phyloP scores from a whole-genome alignment of 2,888 invertebrate species.

The Drosophila monieri region DNA sequence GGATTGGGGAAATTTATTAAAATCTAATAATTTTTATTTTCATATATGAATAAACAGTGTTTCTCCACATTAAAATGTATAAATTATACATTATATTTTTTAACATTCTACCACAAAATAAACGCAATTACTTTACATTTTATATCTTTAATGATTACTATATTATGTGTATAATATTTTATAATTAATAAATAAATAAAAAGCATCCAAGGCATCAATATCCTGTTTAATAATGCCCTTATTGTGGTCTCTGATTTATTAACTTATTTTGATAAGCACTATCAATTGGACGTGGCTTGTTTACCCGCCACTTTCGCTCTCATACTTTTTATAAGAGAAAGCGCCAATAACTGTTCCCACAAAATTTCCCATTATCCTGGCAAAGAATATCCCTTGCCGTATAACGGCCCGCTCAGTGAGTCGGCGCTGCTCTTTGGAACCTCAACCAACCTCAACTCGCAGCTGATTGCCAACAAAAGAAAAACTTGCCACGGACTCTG shows the following conservation, averaged over 20 bases:
- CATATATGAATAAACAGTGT: no score
- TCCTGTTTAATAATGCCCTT: background rate
- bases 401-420: constrained; percentile 43
- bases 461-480: constrained; percentile 38
- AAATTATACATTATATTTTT: no score
- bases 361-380: constrained; percentile 7
- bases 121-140: background rate
- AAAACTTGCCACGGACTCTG: constrained; percentile 53
- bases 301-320: constrained; percentile 51
- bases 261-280: constrained; percentile 53
- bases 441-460: constrained; percentile 50
- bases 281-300: constrained; percentile 15
- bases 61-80: no score
- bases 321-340: constrained; percentile 45
- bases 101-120: no score
- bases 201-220: background rate
- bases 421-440: constrained; percentile 47
- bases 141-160: background rate
- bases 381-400: constrained; percentile 6
- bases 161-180: background rate
- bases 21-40: no score
- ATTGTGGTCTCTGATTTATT: constrained; percentile 3
- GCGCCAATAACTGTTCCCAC: constrained; percentile 21
- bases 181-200: background rate
- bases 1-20: background rate